These are phyloP conservation scores for Hofmannophila pseudospretella DNA, from an alignment of 2,888 invertebrate genomes.

Conservation along the genomic window DNA sequence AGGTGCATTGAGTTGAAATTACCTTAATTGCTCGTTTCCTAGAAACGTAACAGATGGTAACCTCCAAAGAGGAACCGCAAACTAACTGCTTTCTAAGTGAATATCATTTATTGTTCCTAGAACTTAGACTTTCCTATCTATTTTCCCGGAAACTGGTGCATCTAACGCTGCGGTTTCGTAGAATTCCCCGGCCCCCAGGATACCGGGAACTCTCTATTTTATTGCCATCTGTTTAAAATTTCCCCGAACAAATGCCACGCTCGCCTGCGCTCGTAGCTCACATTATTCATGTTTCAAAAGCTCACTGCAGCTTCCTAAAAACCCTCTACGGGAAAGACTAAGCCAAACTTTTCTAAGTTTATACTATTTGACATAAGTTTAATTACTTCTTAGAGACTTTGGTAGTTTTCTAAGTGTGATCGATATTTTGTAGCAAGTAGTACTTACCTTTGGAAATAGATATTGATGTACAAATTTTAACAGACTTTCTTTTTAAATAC, in stretches of 20 bases:
- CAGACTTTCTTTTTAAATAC: no score
- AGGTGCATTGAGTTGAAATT: no score
- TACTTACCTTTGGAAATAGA: no score
- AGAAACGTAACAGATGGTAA: no score
- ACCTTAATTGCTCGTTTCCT: no score
- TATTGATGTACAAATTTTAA: no score
- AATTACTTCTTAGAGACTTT: no score
- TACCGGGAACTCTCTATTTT: neutral
- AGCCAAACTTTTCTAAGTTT: neutral
- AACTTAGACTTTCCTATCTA: neutral
- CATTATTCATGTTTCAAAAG: neutral
- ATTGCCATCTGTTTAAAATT: neutral
- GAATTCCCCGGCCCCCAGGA: neutral
- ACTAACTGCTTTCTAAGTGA: neutral
- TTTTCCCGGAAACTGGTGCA: neutral
- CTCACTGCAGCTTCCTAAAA: neutral
- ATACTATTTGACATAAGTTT: neutral
- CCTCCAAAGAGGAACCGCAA: neutral
- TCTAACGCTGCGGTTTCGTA: neutral
- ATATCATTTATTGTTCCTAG: neutral
- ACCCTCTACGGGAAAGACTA: neutral
- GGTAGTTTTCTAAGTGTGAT: no score
- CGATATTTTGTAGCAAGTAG: no score
- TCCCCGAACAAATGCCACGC: neutral
- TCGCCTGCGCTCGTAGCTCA: neutral